These are phyloP conservation scores for Suncus etruscus DNA, from an alignment of 2,113 vertebrate species.

Conservation along the genomic window DNA sequence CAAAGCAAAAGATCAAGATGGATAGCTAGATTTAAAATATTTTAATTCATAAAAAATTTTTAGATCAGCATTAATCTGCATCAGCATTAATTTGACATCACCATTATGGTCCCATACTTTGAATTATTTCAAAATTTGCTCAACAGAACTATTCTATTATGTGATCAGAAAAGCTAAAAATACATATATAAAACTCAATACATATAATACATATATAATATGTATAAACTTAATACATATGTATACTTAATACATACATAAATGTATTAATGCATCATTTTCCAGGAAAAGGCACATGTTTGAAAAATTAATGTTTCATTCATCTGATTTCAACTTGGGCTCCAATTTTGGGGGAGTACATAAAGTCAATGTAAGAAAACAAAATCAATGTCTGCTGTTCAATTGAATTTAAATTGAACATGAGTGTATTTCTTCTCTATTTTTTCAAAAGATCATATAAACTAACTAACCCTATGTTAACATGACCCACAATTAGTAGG, in stretches of 20 bases:
- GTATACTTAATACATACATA: too few relatives aligned
- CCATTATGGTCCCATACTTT: not conserved
- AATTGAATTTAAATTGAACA: constrained; percentile 50
- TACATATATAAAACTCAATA: not conserved
- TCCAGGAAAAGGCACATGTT: not conserved
- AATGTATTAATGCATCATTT: not conserved
- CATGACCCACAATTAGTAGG: not conserved
- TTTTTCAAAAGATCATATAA: constrained; percentile 45
- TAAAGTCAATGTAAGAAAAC: constrained; percentile 51
- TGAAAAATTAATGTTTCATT: constrained; percentile 62
- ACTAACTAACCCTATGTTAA: not conserved
- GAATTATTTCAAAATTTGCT: constrained; percentile 22
- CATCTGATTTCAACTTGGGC: constrained; percentile 45
- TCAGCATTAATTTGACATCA: not conserved
- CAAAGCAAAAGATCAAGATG: not conserved
- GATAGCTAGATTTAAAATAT: not conserved
- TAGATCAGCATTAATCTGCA: too few relatives aligned
- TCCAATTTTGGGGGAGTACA: constrained; percentile 64
- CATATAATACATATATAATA: not conserved
- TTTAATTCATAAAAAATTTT: too few relatives aligned
- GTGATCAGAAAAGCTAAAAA: not conserved
- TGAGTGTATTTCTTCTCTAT: constrained; percentile 41
- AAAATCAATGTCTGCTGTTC: constrained; percentile 46
- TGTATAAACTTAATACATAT: too few relatives aligned
- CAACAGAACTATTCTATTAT: not conserved